Evolutionary conservation across 2,797 vertebrate genomes (phyloP), one percentile per base, ranked within the genome.

Genomic region (Hyperoplus lanceolatus): DNA sequence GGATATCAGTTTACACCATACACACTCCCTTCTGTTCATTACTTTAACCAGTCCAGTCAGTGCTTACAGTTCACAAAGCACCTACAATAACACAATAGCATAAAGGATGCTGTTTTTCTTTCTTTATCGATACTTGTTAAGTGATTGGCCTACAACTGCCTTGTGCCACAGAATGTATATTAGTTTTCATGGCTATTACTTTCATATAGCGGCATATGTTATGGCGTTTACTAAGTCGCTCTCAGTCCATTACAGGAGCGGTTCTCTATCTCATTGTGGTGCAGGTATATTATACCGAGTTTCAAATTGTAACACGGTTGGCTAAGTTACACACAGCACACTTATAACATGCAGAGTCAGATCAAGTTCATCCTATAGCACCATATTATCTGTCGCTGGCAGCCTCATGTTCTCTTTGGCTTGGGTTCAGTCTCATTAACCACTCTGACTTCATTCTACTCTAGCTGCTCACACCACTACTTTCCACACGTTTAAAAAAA

Each of bases 281-380:
- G 65, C 46, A 54, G 39, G 43, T 70, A 12, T 38, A 77, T 21
- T 45, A 42, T 29, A 29, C 29, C 29, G 10, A 55, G 48, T 60
- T 8, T 76, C 46, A 58, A 48, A 56, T 21, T 43, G 36, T 57
- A 57, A 36, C n/a, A 16, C 64, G 16, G 38, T 42, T 39, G 8
- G 29, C 48, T 78, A 51, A 70, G 78, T 63, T 70, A 78, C 70
- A 78, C 70, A 73, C 69, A 79, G 81, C 69, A 73, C 42, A 36
- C 80, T 59, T 68, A 73, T 76, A 79, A 80, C 21, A 14, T 53
- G 73, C 60, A 46, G 66, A 56, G 53, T 58, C 1, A 8, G 74
- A 85, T 92, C 84, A 81, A 46, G 86, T 90, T 93, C 57, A 82
- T 88, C 75, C 82, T 90, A 73, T 79, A 87, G 85, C 85, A 82